These are phyloP conservation scores for Echinarachnius parma DNA, from an alignment of 53 echinoderm and acorn worm genomes.

Conservation along the genomic window DNA sequence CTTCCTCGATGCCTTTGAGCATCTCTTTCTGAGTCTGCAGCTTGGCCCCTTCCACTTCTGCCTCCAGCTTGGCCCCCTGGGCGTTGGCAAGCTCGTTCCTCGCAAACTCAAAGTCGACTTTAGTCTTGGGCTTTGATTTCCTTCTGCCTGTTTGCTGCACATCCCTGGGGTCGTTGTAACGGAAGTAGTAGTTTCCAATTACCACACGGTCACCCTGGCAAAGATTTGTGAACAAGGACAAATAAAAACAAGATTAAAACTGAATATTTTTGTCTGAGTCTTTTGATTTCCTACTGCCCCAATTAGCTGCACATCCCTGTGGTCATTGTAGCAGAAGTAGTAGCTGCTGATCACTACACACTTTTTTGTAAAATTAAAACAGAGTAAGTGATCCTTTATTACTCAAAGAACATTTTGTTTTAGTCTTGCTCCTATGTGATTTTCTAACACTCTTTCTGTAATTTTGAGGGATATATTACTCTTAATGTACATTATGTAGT, in stretches of 20 bases:
- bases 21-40: constrained; percentile 55
- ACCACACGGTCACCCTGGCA: constrained; percentile 87
- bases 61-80: constrained; percentile 75
- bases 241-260: not conserved
- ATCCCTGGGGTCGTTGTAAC: constrained; percentile 88
- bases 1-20: constrained; percentile 58
- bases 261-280: too few relatives aligned
- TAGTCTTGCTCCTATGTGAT: too few relatives aligned
- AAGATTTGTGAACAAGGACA: not conserved
- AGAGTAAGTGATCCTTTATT: too few relatives aligned
- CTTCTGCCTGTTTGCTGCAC: constrained; percentile 48
- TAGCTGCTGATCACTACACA: too few relatives aligned
- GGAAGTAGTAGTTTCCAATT: constrained; percentile 93
- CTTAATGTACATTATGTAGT: too few relatives aligned
- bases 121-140: constrained; percentile 28
- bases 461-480: too few relatives aligned
- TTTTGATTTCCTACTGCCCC: too few relatives aligned
- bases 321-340: too few relatives aligned
- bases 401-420: too few relatives aligned
- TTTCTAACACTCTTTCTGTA: too few relatives aligned
- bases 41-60: constrained; percentile 65
- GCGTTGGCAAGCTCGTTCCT: constrained; percentile 83
- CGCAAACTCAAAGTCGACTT: constrained; percentile 84
- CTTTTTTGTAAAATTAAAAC: too few relatives aligned
- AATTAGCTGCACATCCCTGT: too few relatives aligned